Percentiles rank a stretch among this genome's conserved stretches.
These are phyloP conservation scores for Sthenelais limicola DNA, from an alignment of 2,888 invertebrate species.

Conservation along the genomic window DNA sequence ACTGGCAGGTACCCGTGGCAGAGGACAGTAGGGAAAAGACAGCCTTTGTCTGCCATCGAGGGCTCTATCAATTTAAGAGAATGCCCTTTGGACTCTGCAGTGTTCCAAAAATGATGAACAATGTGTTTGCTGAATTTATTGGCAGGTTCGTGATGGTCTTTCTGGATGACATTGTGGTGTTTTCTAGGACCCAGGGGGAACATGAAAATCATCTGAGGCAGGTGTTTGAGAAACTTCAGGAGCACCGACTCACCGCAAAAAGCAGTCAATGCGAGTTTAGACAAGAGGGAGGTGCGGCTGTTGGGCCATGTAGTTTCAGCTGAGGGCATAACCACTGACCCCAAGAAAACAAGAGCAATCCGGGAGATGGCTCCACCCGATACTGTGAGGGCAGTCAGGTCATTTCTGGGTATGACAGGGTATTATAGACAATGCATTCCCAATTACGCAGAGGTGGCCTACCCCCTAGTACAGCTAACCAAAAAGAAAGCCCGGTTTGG, in stretches of 20 bases:
- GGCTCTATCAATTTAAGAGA: no score
- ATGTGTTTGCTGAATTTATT: no score
- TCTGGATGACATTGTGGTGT: conserved; percentile 43
- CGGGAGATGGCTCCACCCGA: conserved; percentile 7
- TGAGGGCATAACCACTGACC: conserved; percentile 40
- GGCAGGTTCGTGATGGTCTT: conserved; percentile 34
- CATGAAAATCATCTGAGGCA: conserved; percentile 24
- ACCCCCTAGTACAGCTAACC: conserved; percentile 20
- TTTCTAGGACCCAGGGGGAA: neutral
- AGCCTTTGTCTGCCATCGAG: no score
- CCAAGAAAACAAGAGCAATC: conserved; percentile 28
- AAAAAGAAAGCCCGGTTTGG: neutral
- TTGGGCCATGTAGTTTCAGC: conserved; percentile 21
- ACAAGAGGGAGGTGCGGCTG: neutral
- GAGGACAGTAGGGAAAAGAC: no score
- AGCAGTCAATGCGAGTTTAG: conserved; percentile 10
- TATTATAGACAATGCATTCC: conserved; percentile 41
- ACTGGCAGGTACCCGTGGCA: no score
- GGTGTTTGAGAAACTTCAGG: conserved; percentile 9
- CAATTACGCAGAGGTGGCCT: conserved; percentile 37
- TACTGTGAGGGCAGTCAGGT: conserved; percentile 15
- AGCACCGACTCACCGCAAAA: conserved; percentile 7
- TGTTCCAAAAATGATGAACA: no score
- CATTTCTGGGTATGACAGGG: conserved; percentile 38
- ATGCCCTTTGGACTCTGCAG: no score